Conservation (phyloP, 2,888 invertebrate species). For the Mycogona germanica region DNA sequence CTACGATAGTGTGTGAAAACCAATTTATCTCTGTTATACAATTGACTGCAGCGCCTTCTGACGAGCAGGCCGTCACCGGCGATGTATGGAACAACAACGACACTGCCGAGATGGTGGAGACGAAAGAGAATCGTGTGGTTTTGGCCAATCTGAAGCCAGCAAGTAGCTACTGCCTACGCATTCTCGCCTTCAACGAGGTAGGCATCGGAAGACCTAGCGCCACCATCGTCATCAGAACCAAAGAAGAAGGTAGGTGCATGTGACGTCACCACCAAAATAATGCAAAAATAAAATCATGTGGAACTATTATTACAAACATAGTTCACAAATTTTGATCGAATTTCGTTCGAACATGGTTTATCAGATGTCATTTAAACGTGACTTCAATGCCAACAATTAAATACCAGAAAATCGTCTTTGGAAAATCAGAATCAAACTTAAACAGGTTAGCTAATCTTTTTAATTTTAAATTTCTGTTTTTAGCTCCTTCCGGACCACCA, state of each 20-base stretch:
- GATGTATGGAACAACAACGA: conserved; percentile 8
- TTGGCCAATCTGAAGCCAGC: conserved; percentile 54
- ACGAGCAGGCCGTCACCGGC: no score
- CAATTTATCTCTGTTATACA: no score
- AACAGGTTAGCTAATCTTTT: no score
- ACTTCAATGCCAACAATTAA: no score
- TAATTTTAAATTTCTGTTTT: background rate
- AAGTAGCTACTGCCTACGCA: conserved; percentile 81
- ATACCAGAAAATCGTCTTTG: no score
- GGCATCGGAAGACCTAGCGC: conserved; percentile 85
- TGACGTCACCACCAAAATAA: background rate
- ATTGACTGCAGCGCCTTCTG: no score
- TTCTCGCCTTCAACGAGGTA: conserved; percentile 68
- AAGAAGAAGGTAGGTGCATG: conserved; percentile 67
- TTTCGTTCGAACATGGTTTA: no score
- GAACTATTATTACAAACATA: no score
- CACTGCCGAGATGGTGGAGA: background rate
- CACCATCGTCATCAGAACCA: conserved; percentile 85
- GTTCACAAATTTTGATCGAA: no score
- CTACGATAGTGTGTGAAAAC: no score
- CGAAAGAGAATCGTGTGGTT: conserved; percentile 4
- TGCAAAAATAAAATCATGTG: background rate
- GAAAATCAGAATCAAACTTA: no score
- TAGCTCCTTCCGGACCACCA: conserved; percentile 19
- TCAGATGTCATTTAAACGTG: no score